Conservation (phyloP, 2,797 vertebrate species). For the Danio tinwini region DNA sequence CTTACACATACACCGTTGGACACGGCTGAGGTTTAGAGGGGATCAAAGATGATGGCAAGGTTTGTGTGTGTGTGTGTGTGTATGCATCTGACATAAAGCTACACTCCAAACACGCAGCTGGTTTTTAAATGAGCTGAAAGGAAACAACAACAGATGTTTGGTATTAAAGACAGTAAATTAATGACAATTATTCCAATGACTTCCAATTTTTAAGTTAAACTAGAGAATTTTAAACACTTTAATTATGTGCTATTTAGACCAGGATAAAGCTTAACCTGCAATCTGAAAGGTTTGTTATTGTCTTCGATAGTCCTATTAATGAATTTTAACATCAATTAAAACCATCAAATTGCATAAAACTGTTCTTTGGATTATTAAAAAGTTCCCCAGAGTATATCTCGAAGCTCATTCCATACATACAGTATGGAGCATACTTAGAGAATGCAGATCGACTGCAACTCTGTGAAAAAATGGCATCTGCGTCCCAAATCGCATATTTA, state of each 20-base stretch:
- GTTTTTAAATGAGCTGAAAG: slow-evolving; percentile 19
- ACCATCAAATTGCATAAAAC: too few relatives aligned
- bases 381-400: too few relatives aligned
- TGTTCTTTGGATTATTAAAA: too few relatives aligned
- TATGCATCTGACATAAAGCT: background rate
- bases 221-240: slow-evolving; percentile 13
- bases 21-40: background rate
- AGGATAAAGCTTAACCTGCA: background rate
- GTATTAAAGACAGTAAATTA: background rate
- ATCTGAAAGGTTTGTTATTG: too few relatives aligned
- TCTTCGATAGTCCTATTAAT: too few relatives aligned
- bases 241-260: background rate
- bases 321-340: too few relatives aligned
- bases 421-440: too few relatives aligned
- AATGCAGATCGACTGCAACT: too few relatives aligned
- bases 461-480: too few relatives aligned
- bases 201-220: background rate
- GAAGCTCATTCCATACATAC: too few relatives aligned
- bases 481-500: too few relatives aligned
- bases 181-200: slow-evolving; percentile 10
- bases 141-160: background rate
- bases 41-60: slow-evolving; percentile 30
- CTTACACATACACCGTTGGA: slow-evolving; percentile 32
- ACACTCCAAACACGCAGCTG: background rate
- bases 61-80: background rate